Percentiles rank a stretch among this genome's conserved stretches.
phyloP scores from a whole-genome alignment of 2,113 vertebrate genomes.

The Gnathonemus longibarbis region DNA sequence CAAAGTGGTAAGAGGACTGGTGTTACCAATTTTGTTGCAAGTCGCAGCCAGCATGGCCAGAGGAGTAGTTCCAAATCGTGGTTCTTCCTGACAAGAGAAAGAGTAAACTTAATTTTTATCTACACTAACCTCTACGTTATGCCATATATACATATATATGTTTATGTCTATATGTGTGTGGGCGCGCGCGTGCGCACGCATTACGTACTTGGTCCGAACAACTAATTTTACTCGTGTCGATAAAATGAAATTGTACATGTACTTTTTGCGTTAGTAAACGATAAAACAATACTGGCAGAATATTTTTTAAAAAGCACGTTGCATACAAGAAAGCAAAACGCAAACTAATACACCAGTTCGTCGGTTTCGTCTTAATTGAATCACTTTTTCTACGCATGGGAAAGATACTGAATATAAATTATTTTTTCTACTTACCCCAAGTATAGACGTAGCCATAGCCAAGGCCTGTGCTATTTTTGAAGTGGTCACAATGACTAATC shows the following conservation, averaged over 20 bases:
- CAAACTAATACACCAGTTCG: not conserved
- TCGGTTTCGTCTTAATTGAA: not conserved
- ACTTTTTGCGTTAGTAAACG: not conserved
- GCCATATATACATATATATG: not conserved
- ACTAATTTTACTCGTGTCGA: not conserved
- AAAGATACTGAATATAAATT: slow-evolving; percentile 6
- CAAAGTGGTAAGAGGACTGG: slow-evolving; percentile 89
- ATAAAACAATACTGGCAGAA: not conserved
- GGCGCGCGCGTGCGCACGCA: not conserved
- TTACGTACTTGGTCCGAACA: not conserved
- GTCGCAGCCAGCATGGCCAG: slow-evolving; percentile 99
- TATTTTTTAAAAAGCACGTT: not conserved
- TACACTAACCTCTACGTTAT: not conserved
- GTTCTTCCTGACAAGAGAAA: slow-evolving; percentile 77
- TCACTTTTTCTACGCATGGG: slow-evolving; percentile 30
- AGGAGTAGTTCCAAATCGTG: slow-evolving; percentile 95
- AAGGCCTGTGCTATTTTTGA: slow-evolving; percentile 56
- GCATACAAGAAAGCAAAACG: not conserved
- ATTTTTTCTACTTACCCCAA: slow-evolving; percentile 79
- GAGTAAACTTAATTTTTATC: not conserved
- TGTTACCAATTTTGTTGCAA: slow-evolving; percentile 99
- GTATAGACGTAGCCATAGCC: slow-evolving; percentile 99
- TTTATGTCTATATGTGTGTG: not conserved
- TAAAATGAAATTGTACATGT: not conserved
- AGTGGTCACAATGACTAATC: slow-evolving; percentile 38